Conservation (phyloP, 2,888 invertebrate genomes). For the Bibio marci region DNA sequence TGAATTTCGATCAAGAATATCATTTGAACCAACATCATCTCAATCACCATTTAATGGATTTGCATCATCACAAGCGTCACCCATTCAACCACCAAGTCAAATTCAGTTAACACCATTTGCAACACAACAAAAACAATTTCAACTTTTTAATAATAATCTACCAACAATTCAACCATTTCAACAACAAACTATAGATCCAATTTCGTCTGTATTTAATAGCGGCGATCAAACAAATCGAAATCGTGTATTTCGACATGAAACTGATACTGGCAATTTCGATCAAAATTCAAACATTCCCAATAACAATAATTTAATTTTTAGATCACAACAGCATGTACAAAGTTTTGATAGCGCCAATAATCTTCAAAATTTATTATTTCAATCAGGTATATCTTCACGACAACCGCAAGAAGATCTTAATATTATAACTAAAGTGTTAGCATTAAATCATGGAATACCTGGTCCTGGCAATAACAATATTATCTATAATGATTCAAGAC, state of each 20-base stretch:
- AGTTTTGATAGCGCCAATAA: constrained; percentile 25
- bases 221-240: constrained; percentile 20
- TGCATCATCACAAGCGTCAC: constrained; percentile 3
- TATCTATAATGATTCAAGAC: background rate
- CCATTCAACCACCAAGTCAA: too few species aligned
- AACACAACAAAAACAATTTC: constrained; percentile 16
- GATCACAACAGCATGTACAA: constrained; percentile 15
- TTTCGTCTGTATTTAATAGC: constrained; percentile 13
- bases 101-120: constrained; percentile 16
- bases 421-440: constrained; percentile 64
- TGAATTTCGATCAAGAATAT: constrained; percentile 1
- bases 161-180: constrained; percentile 26
- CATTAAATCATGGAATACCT: constrained; percentile 54
- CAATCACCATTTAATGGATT: constrained; percentile 19
- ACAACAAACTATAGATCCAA: constrained; percentile 17
- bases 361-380: constrained; percentile 43
- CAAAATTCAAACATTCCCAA: constrained; percentile 22
- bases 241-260: constrained; percentile 37
- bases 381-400: constrained; percentile 42
- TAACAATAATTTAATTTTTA: too few species aligned
- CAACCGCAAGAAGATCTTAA: constrained; percentile 55
- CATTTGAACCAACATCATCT: constrained; percentile 13
- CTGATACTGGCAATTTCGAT: constrained; percentile 44
- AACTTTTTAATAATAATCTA: constrained; percentile 13
- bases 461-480: background rate